phyloP scores from a whole-genome alignment of 2,113 vertebrate genomes.

The Sclerurus mexicanus region DNA sequence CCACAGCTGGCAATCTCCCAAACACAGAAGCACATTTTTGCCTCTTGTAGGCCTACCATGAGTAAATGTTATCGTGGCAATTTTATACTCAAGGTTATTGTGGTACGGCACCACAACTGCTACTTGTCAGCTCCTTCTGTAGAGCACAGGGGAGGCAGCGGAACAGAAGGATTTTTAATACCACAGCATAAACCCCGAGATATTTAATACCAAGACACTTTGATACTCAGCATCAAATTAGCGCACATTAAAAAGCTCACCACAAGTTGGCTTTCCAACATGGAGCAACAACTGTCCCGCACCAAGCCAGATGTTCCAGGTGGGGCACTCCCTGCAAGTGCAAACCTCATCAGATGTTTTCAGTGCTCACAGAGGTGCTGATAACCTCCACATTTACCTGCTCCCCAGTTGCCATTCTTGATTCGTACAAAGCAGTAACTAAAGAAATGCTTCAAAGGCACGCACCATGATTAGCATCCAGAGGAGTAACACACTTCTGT shows the following conservation, averaged over 20 bases:
- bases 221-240: background rate
- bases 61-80: slow-evolving; percentile 45
- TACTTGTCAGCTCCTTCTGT: background rate
- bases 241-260: background rate
- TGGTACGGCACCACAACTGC: background rate
- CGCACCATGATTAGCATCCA: background rate
- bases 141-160: background rate
- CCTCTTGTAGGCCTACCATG: slow-evolving; percentile 31
- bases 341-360: background rate
- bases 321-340: background rate
- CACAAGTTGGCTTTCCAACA: background rate
- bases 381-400: background rate
- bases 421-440: background rate
- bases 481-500: background rate
- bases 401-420: background rate
- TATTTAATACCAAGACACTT: background rate
- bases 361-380: background rate
- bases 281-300: background rate
- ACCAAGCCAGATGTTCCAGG: background rate
- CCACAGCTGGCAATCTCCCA: slow-evolving; percentile 52
- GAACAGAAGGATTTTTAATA: background rate
- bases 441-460: background rate
- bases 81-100: slow-evolving; percentile 33
- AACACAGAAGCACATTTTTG: slow-evolving; percentile 43
- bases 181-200: background rate